phyloP scores from a whole-genome alignment of 2,797 vertebrate genomes.

The Gouania willdenowi region DNA sequence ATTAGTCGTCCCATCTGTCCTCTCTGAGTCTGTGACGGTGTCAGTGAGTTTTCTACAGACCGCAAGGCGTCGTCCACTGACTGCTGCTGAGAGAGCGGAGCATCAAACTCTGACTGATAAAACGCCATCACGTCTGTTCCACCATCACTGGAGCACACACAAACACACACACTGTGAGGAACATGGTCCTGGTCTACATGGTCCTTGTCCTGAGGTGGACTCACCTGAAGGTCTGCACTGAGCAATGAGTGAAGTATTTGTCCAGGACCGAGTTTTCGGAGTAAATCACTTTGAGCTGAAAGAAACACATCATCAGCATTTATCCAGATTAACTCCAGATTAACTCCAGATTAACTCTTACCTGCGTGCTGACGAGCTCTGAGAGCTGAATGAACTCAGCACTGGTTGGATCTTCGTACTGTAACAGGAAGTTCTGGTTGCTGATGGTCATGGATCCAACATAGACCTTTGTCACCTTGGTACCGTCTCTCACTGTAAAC shows the following conservation, averaged over 20 bases:
- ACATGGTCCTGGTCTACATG: not conserved
- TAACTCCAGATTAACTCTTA: slow-evolving; percentile 39
- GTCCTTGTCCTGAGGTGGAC: not conserved
- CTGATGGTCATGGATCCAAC: slow-evolving; percentile 80
- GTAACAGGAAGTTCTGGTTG: slow-evolving; percentile 65
- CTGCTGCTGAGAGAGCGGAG: slow-evolving; percentile 65
- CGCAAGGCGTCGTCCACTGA: slow-evolving; percentile 72
- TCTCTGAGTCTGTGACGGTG: not conserved
- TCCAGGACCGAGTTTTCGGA: slow-evolving; percentile 58
- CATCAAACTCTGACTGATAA: slow-evolving; percentile 83
- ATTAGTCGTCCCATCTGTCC: slow-evolving; percentile 7
- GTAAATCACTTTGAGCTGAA: slow-evolving; percentile 83
- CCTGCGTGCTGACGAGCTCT: slow-evolving; percentile 75
- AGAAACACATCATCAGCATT: no score
- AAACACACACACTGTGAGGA: not conserved
- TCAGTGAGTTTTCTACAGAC: slow-evolving; percentile 32
- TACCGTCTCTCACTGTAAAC: slow-evolving; percentile 61
- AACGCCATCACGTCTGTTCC: slow-evolving; percentile 83
- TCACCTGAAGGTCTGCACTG: slow-evolving; percentile 88
- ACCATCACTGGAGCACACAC: slow-evolving; percentile 33
- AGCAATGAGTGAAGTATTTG: slow-evolving; percentile 71
- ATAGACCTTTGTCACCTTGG: slow-evolving; percentile 68
- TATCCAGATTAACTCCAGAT: no score
- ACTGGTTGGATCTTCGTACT: slow-evolving; percentile 78
- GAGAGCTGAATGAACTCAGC: slow-evolving; percentile 74